Evolutionary conservation across 2,797 vertebrate species (phyloP), one percentile per base, ranked within the genome.

Genomic region (Tiaroga cobitis): DNA sequence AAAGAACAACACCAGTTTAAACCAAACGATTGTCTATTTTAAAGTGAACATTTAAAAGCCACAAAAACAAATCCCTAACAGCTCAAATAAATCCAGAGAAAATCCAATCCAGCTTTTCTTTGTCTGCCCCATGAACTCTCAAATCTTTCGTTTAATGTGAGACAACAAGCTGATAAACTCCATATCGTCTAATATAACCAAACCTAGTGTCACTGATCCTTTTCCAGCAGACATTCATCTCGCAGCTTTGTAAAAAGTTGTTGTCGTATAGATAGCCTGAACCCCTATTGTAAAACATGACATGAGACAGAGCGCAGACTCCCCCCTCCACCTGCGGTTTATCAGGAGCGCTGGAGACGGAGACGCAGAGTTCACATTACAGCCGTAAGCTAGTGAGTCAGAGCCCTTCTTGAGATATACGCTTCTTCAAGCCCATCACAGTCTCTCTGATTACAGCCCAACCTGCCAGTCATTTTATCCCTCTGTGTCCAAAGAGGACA

Each of bases 301-400:
- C 51, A 41, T 61, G 37, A 67, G 46, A 80, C 63, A 26, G 68
- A 51, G 49, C 77, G 65, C 63, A 70, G 83, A 32, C 56, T 46
- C 77, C 37, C 56, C 46, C 59, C 15, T 11, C 54, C 65, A 77
- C 74, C 32, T 37, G 67, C 49, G 39, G 70, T 84, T 80, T 80
- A 84, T 84, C 82, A 68, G 61, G 74, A 86, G 43, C 24, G 32
- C 72, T 63, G 32, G 80, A 78, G 67, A 80, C 21, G 2, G 21
- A 46, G 86, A 54, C 39, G 41, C 37, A 29, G 65, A 80, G 86
- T 80, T 80, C 81, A 68, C 82, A 87, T 87, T 80, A 51, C 76
- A 75, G 69, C 81, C 26, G 2, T 75, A 74, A 80, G 75, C 76
- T 63, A 46, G 37, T 59, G 29, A 78, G 65, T 65, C 77, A 3